Evolutionary conservation across 2,113 vertebrate genomes (phyloP).

Genomic region (Lampris megalopsis): DNA sequence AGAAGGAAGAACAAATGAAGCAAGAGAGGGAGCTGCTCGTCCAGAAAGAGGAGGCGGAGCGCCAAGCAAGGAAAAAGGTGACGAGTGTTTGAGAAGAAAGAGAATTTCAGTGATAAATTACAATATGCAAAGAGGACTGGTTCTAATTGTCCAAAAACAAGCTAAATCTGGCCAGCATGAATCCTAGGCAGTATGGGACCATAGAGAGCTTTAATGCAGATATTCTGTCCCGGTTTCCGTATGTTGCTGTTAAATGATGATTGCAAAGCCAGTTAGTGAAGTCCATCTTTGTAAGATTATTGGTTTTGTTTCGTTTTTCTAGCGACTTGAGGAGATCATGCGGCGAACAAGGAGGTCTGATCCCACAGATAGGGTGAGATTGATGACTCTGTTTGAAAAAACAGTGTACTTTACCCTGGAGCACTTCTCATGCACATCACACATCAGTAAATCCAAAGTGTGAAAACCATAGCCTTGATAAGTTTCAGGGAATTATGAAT

Average conservation of each 20-base stretch:
- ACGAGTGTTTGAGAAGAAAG: not conserved
- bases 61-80: conserved; percentile 95
- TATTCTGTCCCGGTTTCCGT: not conserved
- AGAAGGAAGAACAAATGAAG: conserved; percentile 82
- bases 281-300: conserved; percentile 28
- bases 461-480: conserved; percentile 10
- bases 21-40: conserved; percentile 89
- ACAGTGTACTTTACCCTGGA: conserved; percentile 20
- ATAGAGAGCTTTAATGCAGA: not conserved
- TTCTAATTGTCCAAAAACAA: not conserved
- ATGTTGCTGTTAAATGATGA: not conserved
- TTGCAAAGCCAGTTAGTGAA: not conserved
- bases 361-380: conserved; percentile 75
- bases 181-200: no score
- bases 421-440: conserved; percentile 47
- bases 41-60: conserved; percentile 92
- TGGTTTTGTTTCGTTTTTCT: conserved; percentile 39
- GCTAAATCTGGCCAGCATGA: not conserved
- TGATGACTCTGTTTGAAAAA: conserved; percentile 15
- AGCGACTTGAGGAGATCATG: conserved; percentile 85
- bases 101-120: conserved; percentile 3
- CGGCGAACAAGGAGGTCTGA: conserved; percentile 81
- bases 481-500: not conserved
- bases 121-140: not conserved
- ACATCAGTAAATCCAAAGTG: not conserved